Evolutionary conservation across 2,113 vertebrate genomes (phyloP).

Genomic region (Corythornis cristatus): DNA sequence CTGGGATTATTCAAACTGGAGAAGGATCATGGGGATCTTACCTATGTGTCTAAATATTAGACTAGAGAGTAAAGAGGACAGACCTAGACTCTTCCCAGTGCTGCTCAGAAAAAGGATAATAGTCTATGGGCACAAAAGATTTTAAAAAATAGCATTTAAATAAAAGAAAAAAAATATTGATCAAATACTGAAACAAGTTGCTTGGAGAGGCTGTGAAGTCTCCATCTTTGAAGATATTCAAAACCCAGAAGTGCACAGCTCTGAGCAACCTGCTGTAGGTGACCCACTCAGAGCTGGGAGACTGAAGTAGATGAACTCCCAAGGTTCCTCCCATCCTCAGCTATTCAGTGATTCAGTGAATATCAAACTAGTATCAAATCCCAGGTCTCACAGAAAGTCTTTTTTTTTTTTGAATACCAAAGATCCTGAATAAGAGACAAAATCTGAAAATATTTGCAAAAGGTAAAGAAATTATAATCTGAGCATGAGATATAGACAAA

Average conservation of each 20-base stretch:
- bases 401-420: background rate
- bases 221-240: background rate
- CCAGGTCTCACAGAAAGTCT: background rate
- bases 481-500: background rate
- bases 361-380: background rate
- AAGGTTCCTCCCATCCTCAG: background rate
- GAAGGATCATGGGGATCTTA: background rate
- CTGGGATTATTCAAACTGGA: background rate
- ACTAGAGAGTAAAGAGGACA: fast-evolving
- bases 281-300: fast-evolving
- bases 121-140: background rate
- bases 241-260: background rate
- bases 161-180: background rate
- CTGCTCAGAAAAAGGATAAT: background rate
- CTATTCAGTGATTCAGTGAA: background rate
- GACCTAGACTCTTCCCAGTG: background rate
- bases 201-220: background rate
- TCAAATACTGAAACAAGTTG: background rate
- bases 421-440: background rate
- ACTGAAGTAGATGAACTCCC: background rate
- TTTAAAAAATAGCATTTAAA: background rate
- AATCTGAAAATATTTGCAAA: background rate
- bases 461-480: background rate
- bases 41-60: background rate
- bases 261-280: background rate